Base-by-base conservation (phyloP, 2,113 vertebrate species). In the Carassius carassius region DNA sequence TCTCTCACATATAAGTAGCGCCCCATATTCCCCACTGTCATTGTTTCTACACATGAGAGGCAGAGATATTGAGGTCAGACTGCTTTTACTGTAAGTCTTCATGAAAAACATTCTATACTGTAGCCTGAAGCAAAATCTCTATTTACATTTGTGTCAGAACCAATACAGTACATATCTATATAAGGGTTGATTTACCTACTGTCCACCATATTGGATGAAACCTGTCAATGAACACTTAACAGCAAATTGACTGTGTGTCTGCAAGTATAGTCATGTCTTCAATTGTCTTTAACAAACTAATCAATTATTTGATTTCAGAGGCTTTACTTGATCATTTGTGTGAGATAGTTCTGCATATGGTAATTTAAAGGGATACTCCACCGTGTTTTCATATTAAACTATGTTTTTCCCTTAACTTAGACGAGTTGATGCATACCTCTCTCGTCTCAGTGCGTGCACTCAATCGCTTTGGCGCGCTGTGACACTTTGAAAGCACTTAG, bases 11-110 rank as follows among this genome's bases (percentile, higher is more conserved):
- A 37, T 69, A 79, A 84, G 84, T 83, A 80, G 75, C 51, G 83
- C 21, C 72, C 69, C 72, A 84, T 84, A 84, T 84, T 54, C 76
- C 63, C 67, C 70, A 83, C 87, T 83, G 83, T 77, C 47, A 88
- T 70, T 80, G 65, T 80, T 83, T 58, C 63, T 72, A 60, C 60
- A 82, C 78, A 80, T 63, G 74, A 84, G 58, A 19, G 41, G 29
- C 63, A 54, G 29, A 49, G 78, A 70, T 85, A 69, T 84, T 78
- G 74, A 37, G 25, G 63, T 58, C 78, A 78, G 29, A 62, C 7
- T 67, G 78, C 35, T 63, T n/a, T 60, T 32, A n/a, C 77, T n/a
- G 11, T 69, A 47, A 37, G 41, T 58, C 60, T 63, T 76, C 49
- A 51, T 51, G 29, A 37, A 41, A 67, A 49, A 29, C 74, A 62